Conservation (phyloP, 2,888 invertebrate species). For the Chirona hameri region DNA sequence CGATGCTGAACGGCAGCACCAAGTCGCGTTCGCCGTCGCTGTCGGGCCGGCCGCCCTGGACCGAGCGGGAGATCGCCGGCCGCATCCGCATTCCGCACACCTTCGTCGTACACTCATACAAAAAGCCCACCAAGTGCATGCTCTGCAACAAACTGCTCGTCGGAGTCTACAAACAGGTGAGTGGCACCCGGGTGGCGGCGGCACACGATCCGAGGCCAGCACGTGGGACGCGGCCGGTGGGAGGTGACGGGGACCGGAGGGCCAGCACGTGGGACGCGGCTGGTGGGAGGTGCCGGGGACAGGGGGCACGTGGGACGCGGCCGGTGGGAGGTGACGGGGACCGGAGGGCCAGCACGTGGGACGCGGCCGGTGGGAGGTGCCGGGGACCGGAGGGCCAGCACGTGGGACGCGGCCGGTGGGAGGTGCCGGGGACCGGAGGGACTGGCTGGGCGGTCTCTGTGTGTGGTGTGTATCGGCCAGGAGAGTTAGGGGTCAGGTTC, state of each 20-base stretch:
- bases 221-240: too few species aligned
- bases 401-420: not conserved
- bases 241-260: too few species aligned
- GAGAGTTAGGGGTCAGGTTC: too few species aligned
- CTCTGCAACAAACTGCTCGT: slow-evolving; percentile 91
- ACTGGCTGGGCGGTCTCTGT: too few species aligned
- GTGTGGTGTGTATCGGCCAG: not conserved
- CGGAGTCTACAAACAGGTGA: slow-evolving; percentile 72
- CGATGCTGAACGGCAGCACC: slow-evolving; percentile 13
- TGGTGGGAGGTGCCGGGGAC: too few species aligned
- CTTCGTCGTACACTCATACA: slow-evolving; percentile 94
- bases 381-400: too few species aligned
- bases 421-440: too few species aligned
- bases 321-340: too few species aligned
- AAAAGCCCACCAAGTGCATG: slow-evolving; percentile 93
- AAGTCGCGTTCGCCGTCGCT: slow-evolving; percentile 47
- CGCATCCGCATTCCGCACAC: slow-evolving; percentile 83
- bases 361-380: too few species aligned
- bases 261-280: too few species aligned
- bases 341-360: not conserved
- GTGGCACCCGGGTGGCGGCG: not conserved
- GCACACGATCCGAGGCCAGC: not conserved
- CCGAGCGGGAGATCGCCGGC: slow-evolving; percentile 65
- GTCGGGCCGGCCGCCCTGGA: slow-evolving; percentile 62
- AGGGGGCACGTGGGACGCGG: too few species aligned